Evolutionary conservation across 2,113 vertebrate species (phyloP).

Genomic region (Hydropotes inermis): DNA sequence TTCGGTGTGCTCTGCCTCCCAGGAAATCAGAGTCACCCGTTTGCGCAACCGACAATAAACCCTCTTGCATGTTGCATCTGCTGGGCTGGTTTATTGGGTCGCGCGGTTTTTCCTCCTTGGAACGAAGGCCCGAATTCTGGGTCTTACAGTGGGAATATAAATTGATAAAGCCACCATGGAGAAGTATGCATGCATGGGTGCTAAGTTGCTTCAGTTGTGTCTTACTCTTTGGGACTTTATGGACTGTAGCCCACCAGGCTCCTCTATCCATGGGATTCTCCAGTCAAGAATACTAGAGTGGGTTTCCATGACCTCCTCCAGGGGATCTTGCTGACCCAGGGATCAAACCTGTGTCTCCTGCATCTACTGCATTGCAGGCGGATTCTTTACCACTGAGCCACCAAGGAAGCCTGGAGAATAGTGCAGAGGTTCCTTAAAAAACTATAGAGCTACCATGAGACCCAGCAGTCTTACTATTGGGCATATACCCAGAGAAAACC

Average conservation of each 20-base stretch:
- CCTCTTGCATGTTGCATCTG: too few relatives aligned
- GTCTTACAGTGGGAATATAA: not conserved
- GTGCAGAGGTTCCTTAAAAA: not conserved
- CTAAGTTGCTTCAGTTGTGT: not conserved
- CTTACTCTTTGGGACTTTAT: not conserved
- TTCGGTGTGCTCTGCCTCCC: too few relatives aligned
- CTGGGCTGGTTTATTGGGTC: too few relatives aligned
- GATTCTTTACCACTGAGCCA: not conserved
- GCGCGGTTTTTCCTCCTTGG: too few relatives aligned
- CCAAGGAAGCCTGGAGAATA: not conserved
- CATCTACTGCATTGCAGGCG: not conserved
- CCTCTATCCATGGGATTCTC: not conserved
- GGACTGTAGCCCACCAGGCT: not conserved
- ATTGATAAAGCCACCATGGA: not conserved
- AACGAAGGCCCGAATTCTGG: too few relatives aligned
- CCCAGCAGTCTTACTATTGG: not conserved
- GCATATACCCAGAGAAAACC: not conserved
- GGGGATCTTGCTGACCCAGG: not conserved
- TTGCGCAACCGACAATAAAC: too few relatives aligned
- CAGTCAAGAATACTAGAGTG: not conserved
- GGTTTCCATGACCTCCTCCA: not conserved
- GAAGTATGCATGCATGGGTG: not conserved
- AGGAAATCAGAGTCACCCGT: too few relatives aligned
- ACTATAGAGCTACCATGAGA: not conserved
- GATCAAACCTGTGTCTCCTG: not conserved